These are phyloP conservation scores for Eumerus sabulonum DNA, from an alignment of 2,888 invertebrate species.

Conservation along the genomic window DNA sequence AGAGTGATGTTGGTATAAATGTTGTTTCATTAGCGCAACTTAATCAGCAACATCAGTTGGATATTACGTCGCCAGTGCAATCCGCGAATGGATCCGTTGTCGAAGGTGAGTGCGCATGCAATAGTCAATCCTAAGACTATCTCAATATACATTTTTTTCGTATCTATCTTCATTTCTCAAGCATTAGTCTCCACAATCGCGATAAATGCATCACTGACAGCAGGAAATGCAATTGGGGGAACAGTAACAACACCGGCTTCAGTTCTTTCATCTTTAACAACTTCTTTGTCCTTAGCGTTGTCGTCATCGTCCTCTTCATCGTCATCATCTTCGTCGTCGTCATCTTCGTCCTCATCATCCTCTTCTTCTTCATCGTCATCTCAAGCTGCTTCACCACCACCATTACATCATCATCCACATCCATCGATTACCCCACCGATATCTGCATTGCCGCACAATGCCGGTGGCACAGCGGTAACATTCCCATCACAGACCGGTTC, in stretches of 20 bases:
- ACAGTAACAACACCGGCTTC: slow-evolving; percentile 56
- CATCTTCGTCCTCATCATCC: slow-evolving; percentile 54
- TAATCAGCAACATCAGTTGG: slow-evolving; percentile 48
- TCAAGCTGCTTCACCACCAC: slow-evolving; percentile 59
- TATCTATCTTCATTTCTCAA: slow-evolving; percentile 10
- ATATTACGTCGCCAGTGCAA: slow-evolving; percentile 17
- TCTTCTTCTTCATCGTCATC: slow-evolving; percentile 59
- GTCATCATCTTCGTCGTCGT: slow-evolving; percentile 59
- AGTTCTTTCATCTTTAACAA: slow-evolving; percentile 54
- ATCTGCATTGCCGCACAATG: slow-evolving; percentile 59
- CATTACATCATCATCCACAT: slow-evolving; percentile 51
- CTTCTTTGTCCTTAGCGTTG: slow-evolving; percentile 55
- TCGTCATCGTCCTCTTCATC: slow-evolving; percentile 63
- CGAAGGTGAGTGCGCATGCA: slow-evolving; percentile 21
- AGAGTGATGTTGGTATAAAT: slow-evolving; percentile 33
- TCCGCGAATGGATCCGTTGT: slow-evolving; percentile 47
- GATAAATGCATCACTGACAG: slow-evolving; percentile 58
- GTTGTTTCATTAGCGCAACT: slow-evolving; percentile 43
- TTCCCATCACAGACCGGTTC: slow-evolving; percentile 54
- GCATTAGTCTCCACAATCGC: slow-evolving; percentile 32
- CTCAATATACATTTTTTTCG: neutral
- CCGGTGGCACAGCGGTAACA: slow-evolving; percentile 46
- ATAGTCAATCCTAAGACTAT: neutral
- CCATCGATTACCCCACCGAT: slow-evolving; percentile 51
- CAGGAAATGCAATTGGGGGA: slow-evolving; percentile 43